Evolutionary conservation across 2,797 vertebrate genomes (phyloP), one percentile per base, ranked within the genome.

Genomic region (Anguilla pacifica): DNA sequence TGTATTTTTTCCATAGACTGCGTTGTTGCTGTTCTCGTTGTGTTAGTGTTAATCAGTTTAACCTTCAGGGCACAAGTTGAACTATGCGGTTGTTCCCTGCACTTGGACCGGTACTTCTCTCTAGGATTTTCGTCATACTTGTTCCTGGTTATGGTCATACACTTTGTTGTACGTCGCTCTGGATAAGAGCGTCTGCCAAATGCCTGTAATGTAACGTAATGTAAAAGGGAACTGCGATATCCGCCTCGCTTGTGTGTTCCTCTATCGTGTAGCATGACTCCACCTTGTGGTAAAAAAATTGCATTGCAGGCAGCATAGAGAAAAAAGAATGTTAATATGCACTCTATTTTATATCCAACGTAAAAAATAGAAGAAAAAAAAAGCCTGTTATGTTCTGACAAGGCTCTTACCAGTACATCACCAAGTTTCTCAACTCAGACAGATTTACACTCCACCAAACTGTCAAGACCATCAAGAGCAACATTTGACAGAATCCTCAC

Each of bases 231-330:
- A 70, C 67, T 25, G 9, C 11, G n/a, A 53, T 9, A 10, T 15
- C 7, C 67, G 6, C 4, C 67, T 2, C 25, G 25, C n/a, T 70
- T 19, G 25, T 57, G 55, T 57, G 15, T 17, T 15, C 13, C 13
- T 81, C 39, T n/a, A 35, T 90, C 72, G 74, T 57, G 51, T 88
- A 90, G 72, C 67, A 93, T 88, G 90, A 19, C 93, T 0, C 95
- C 92, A 93, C 89, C 94, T 94, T 91, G 93, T 93, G 95, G 93
- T 87, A n/a, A 0, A 22, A 83, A 15, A 49, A n/a, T 79, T 55
- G 22, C 85, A 85, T 11, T 46, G 46, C 85, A 85, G 79, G 79
- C 49, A 49, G 3, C 11, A 25, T 11, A 7, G 15, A 49, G 49
- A 82, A 25, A 10, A 49, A 82, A 46, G 5, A 39, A 2, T 77